Base-by-base conservation (phyloP, 2,113 vertebrate genomes). In the Penelope pileata region DNA sequence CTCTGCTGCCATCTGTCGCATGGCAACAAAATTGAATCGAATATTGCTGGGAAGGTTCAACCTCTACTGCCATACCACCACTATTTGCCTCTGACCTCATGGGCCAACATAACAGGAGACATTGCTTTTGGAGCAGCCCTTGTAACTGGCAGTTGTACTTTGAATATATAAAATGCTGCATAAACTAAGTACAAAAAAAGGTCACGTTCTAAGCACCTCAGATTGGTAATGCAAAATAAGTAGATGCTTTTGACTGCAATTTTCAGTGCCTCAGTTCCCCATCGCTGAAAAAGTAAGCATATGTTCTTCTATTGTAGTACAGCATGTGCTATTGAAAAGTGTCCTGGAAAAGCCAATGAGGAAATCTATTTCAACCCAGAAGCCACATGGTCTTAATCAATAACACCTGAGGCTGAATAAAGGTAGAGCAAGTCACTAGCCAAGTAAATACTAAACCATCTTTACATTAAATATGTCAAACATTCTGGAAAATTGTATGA, bases 311-410 rank as follows among this genome's bases (percentile, higher is more conserved):
- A 21, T 0, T 56, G 34, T 26, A 77, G 47, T 56, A 64, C 26
- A 68, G 40, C 4, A 17, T 36, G n/a, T 45, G 19, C 63, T 74
- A 67, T 27, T 59, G 76, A 40, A 81, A 88, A 70, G 9, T 18
- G 3, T 23, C 7, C 42, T 10, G 29, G 40, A 88, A 93, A 88
- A 77, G 51, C 4, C 80, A 59, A 51, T 8, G 23, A 92, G 47
- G 38, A 88, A 88, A 60, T 70, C 72, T 47, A 34, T 21, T 56
- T 63, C 74, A 85, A 88, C 85, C 59, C 68, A 59, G 48, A 91
- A 74, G 51, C 66, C 21, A 90, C 91, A 13, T n/a, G 38, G 23
- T 64, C 81, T 87, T 69, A 86, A 94, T 88, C 91, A 90, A 80
- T 13, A 83, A 27, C 14, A 80, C 50, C 29, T 1, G 3, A 83